phyloP scores from a whole-genome alignment of 1,140 invertebrate species.

The Chionoecetes opilio region DNA sequence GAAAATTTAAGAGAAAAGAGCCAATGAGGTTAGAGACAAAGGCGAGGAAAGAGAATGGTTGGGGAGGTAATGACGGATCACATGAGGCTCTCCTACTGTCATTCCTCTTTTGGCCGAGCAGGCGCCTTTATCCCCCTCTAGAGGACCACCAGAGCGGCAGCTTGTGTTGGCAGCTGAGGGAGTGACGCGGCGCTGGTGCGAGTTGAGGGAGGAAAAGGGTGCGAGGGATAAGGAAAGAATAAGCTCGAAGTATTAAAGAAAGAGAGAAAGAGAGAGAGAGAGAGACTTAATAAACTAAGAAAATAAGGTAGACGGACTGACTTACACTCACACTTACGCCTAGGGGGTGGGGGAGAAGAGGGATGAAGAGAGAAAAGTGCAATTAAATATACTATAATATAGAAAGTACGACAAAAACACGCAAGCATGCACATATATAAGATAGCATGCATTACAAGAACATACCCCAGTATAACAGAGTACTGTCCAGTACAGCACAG shows the following conservation, averaged over 20 bases:
- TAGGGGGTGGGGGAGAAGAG: too few relatives aligned
- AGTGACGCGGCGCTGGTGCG: background rate
- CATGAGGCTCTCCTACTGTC: background rate
- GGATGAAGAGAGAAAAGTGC: background rate
- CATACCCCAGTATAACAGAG: background rate
- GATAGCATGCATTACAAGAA: too few relatives aligned
- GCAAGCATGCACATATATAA: background rate
- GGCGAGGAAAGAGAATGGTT: too few relatives aligned
- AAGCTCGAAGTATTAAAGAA: too few relatives aligned
- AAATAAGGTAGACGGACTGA: too few relatives aligned
- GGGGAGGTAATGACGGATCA: background rate
- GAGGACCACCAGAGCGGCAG: background rate
- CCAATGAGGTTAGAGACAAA: too few relatives aligned
- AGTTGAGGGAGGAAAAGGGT: background rate
- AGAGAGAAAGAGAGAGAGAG: too few relatives aligned
- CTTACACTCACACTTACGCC: too few relatives aligned
- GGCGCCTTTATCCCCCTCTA: background rate
- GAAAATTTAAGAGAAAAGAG: too few relatives aligned
- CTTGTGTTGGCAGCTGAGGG: background rate
- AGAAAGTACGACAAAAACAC: conserved; percentile 23
- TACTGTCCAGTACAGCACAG: too few relatives aligned
- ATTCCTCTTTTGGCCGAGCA: background rate
- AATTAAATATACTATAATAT: background rate
- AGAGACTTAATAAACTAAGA: too few relatives aligned
- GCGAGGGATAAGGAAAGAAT: too few relatives aligned